Base-by-base conservation (phyloP, 2,797 vertebrate species). In the Novumbra hubbsi region DNA sequence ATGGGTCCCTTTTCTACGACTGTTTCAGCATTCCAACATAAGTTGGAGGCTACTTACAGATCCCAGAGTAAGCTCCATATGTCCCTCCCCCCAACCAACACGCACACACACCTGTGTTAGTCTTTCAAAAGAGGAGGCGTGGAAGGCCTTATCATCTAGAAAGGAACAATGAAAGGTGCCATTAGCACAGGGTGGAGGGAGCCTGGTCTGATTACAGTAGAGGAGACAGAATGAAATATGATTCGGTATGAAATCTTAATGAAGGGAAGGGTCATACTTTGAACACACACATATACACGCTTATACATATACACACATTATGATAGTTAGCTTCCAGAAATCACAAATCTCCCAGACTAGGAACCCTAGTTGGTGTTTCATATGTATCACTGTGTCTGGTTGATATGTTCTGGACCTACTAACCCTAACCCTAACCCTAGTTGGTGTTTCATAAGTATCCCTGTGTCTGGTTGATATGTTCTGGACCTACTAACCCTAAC, bases 81-180 rank as follows among this genome's bases (percentile, higher is more conserved):
- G 55, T 24, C 55, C 72, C 77, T 74, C 55, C 70, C 50, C 45
- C 30, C 19, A 0, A 0, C 68, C 71, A 74, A 86, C 85, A 83
- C 86, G 83, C 1, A 0, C 68, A 72, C 76, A 84, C 83, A 86
- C 85, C 84, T 87, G 83, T 87, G 80, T 86, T 89, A 70, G 77
- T 87, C 84, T 84, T 80, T 71, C 70, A 77, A 74, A 83, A 72
- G 70, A 71, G 73, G 76, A 90, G 84, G 85, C 87, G 87, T 87
- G 86, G 82, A 73, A 68, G 66, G 62, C 78, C 49, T 87, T 87
- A 90, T 91, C 88, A 68, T 88, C 86, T 87, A 88, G 76, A 68
- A 24, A 76, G 70, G 83, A 85, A 86, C 84, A 90, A 80, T 86
- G 71, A 83, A 76, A 81, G 74, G 64, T 74, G 76, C 76, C 49